Evolutionary conservation across 2,797 vertebrate species (phyloP).

Genomic region (Poeciliopsis infans): DNA sequence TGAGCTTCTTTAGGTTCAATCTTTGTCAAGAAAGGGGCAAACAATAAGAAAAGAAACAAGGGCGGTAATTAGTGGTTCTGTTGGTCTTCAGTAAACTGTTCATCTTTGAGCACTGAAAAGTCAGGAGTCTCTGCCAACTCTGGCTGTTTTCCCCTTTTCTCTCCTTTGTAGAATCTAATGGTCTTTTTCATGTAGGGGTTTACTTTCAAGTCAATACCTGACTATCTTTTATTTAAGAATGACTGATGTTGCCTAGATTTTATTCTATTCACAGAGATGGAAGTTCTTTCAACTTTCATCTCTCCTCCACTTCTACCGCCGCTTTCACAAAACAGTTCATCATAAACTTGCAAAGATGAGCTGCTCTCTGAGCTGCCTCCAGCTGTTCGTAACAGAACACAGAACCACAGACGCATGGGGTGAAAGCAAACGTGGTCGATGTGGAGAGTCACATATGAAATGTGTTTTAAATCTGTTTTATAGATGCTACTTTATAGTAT

Average conservation of each 20-base stretch:
- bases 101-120: not conserved
- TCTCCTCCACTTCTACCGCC: not conserved
- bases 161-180: not conserved
- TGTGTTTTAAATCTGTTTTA: not conserved
- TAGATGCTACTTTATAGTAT: not conserved
- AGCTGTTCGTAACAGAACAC: not conserved
- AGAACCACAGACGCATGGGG: not conserved
- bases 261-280: not conserved
- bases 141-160: not conserved
- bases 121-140: not conserved
- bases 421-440: not conserved
- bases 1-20: slow-evolving; percentile 34
- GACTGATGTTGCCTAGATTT: not conserved
- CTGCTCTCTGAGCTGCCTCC: not conserved
- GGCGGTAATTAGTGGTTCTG: not conserved
- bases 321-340: not conserved
- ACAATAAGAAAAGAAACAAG: slow-evolving; percentile 4
- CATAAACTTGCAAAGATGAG: not conserved
- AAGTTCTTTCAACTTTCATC: slow-evolving; percentile 2
- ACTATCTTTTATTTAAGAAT: slow-evolving; percentile 2
- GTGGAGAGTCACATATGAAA: not conserved
- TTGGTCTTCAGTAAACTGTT: not conserved
- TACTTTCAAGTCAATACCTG: not conserved
- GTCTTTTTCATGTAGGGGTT: not conserved
- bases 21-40: slow-evolving; percentile 4